Conservation (phyloP, 2,888 invertebrate species). For the Drosophila putrida region DNA sequence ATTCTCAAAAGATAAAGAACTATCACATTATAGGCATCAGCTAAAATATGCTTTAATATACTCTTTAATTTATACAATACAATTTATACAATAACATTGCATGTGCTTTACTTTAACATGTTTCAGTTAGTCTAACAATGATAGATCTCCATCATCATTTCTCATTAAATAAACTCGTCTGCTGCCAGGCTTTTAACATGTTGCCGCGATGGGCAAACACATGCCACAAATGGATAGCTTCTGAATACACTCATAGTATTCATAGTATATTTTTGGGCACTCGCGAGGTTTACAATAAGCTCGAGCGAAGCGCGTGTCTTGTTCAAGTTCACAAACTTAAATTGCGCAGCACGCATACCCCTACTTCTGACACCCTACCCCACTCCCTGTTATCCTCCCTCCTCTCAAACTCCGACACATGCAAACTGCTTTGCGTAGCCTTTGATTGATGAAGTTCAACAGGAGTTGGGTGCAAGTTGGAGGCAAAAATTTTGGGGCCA, state of each 20-base stretch:
- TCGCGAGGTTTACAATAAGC: constrained; percentile 37
- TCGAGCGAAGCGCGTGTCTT: constrained; percentile 59
- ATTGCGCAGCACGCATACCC: constrained; percentile 59
- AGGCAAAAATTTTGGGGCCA: constrained; percentile 10
- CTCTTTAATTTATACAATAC: too few species aligned
- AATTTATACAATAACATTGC: too few species aligned
- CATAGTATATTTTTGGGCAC: constrained; percentile 56
- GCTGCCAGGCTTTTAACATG: background rate
- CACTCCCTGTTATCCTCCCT: background rate
- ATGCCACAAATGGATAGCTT: constrained; percentile 12
- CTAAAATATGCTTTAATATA: too few species aligned
- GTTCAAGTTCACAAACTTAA: constrained; percentile 69
- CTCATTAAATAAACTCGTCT: constrained; percentile 8
- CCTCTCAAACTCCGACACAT: constrained; percentile 19
- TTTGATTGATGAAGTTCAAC: constrained; percentile 74
- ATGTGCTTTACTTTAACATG: background rate
- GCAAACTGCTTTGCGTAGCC: constrained; percentile 51
- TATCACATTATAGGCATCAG: too few species aligned
- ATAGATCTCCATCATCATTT: constrained; percentile 21
- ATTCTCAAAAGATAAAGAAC: too few species aligned
- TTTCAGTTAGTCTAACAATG: constrained; percentile 15
- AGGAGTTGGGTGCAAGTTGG: constrained; percentile 12
- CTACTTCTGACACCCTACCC: background rate
- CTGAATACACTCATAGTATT: constrained; percentile 8
- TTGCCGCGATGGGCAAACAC: constrained; percentile 5